Percentiles rank a stretch among this genome's conserved stretches.
Evolutionary conservation across 1,140 invertebrate genomes (phyloP).

Genomic region (Rhyacophila brunnea): DNA sequence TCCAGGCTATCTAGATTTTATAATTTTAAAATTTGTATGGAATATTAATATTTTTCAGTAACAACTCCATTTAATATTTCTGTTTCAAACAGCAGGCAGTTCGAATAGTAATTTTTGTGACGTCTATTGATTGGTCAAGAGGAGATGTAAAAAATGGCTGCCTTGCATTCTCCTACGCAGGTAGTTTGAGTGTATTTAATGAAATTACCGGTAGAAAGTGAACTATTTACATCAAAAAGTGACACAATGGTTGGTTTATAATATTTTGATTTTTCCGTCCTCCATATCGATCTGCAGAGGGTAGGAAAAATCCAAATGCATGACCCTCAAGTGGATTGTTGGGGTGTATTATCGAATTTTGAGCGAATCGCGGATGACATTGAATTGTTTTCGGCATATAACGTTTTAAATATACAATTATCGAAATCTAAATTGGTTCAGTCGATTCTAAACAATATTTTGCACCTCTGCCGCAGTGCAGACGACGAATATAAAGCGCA

Average conservation of each 20-base stretch:
- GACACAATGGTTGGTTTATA: not conserved
- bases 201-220: constrained; percentile 13
- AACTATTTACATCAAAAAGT: not conserved
- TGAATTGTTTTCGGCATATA: too few relatives aligned
- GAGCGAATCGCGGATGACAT: not conserved
- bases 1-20: too few relatives aligned
- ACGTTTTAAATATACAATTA: too few relatives aligned
- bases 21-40: too few relatives aligned
- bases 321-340: constrained; percentile 20
- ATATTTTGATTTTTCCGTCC: not conserved
- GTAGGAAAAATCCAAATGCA: not conserved
- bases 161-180: constrained; percentile 68
- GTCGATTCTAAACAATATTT: too few relatives aligned
- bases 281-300: not conserved
- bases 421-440: too few relatives aligned
- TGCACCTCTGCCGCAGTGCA: not conserved
- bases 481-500: not conserved
- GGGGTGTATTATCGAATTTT: constrained; percentile 29
- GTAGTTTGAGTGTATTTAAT: constrained; percentile 44
- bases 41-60: too few relatives aligned
- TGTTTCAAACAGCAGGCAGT: constrained; percentile 20
- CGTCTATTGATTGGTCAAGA: constrained; percentile 54
- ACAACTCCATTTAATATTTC: not conserved
- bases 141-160: constrained; percentile 65
- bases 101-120: constrained; percentile 29